These are phyloP conservation scores for Chaetorhynchus papuensis DNA, from an alignment of 2,113 vertebrate species.

Conservation along the genomic window DNA sequence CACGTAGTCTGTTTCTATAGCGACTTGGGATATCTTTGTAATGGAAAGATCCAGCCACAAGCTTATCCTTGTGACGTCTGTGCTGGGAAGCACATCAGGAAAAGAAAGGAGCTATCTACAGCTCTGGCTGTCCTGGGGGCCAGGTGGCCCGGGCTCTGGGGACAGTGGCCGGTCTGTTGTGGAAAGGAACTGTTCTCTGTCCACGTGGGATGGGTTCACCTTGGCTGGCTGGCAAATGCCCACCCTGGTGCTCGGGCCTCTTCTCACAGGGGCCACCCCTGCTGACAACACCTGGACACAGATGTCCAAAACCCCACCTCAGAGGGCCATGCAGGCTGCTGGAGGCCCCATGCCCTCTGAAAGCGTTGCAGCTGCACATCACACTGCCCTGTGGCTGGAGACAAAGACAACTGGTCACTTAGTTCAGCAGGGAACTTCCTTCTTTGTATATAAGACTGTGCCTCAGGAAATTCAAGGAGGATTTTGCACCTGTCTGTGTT, in stretches of 20 bases:
- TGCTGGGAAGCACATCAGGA: background rate
- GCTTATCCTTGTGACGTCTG: background rate
- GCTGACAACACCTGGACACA: background rate
- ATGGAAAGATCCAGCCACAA: background rate
- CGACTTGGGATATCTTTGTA: background rate
- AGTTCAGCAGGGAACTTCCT: background rate
- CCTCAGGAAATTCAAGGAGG: background rate
- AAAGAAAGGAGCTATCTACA: background rate
- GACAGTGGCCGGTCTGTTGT: background rate
- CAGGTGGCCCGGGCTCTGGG: background rate
- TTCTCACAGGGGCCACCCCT: background rate
- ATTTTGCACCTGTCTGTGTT: background rate
- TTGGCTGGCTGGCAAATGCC: background rate
- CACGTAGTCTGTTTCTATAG: background rate
- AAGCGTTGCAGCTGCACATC: background rate
- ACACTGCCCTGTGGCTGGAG: fast-evolving
- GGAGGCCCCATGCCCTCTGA: background rate
- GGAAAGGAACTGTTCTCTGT: background rate
- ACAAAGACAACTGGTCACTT: background rate
- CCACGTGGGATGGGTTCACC: background rate
- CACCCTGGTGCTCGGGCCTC: background rate
- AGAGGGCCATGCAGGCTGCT: background rate
- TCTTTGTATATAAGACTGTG: background rate
- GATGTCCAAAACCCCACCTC: background rate
- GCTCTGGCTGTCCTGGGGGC: background rate